Base-by-base conservation (phyloP, 37 sponge, comb jelly and placozoan species). In the Ephydatia muelleri region DNA sequence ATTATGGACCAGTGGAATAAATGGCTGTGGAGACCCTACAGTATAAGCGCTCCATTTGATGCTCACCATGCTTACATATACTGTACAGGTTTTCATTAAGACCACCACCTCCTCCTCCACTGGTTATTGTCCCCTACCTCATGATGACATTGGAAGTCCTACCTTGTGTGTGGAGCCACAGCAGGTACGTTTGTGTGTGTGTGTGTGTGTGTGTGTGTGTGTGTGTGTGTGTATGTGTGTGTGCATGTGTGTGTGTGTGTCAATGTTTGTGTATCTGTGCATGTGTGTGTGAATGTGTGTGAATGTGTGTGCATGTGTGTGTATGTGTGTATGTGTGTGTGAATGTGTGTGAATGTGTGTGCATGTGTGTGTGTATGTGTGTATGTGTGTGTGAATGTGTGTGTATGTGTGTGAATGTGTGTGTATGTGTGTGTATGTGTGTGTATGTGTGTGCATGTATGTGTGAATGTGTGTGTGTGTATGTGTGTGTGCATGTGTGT, bases 41-140 rank as follows among this genome's bases (percentile, higher is more conserved):
- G 43, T 6, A 43, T 3, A 6, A 3, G 3, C 43, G 6, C 6
- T 43, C 6, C 43, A 43, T 6, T 43, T 43, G 3, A 6, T 77
- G n/a, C 31, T 36, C 85, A 5, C 78, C 85, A 27, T n/a, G n/a
- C n/a, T n/a, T n/a, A 29, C 47, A 49, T n/a, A n/a, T n/a, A 48
- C 43, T 68, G 5, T 83, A 32, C 76, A 92, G 92, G 85, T 92
- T 38, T 70, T n/a, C 66, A 80, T 92, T 28, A 80, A 65, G 26
- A 87, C 88, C 14, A 74, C 92, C 43, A 92, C 92, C 22, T 92
- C 92, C 33, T 70, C 38, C 43, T 84, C 82, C 30, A 65, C 65
- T 40, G 68, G 77, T 19, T 84, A 88, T 49, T 92, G 74, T 68
- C 68, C 67, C 25, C 68, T 87, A 0, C 92, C 92, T 0, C 34